Percentiles rank a stretch among this genome's conserved stretches.
These are phyloP conservation scores for Parotocinclus haroldoi DNA, from an alignment of 2,797 vertebrate genomes.

Conservation along the genomic window DNA sequence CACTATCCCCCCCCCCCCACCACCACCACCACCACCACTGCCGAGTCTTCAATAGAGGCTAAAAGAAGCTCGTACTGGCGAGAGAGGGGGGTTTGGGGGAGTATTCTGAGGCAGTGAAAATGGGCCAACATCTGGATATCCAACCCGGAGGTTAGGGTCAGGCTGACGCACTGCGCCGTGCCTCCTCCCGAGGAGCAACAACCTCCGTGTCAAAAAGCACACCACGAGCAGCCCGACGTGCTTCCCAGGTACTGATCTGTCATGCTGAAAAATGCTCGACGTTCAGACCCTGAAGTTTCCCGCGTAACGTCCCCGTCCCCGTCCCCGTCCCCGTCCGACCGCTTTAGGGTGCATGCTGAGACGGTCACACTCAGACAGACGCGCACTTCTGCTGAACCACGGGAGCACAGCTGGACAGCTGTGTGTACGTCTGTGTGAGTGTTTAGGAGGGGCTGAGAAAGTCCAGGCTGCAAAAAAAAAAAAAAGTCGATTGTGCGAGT, in stretches of 20 bases:
- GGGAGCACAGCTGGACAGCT: slow-evolving; percentile 43
- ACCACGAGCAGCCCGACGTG: slow-evolving; percentile 26
- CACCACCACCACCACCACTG: slow-evolving; percentile 19
- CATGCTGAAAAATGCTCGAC: slow-evolving; percentile 42
- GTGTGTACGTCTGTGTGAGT: slow-evolving; percentile 19
- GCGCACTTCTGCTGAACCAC: slow-evolving; percentile 34
- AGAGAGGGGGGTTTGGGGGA: neutral
- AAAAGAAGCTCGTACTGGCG: slow-evolving; percentile 9
- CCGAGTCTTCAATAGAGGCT: slow-evolving; percentile 42
- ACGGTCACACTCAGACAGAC: slow-evolving; percentile 16
- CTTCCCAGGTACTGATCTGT: slow-evolving; percentile 34
- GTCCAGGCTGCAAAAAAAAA: slow-evolving; percentile 41
- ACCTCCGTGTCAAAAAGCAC: slow-evolving; percentile 24
- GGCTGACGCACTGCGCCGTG: slow-evolving; percentile 26
- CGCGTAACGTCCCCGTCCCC: slow-evolving; percentile 33
- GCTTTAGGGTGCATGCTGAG: slow-evolving; percentile 47
- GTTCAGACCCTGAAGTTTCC: slow-evolving; percentile 46
- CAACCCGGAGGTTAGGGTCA: slow-evolving; percentile 48
- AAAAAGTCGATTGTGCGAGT: slow-evolving; percentile 12
- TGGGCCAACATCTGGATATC: slow-evolving; percentile 53
- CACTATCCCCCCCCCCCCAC: slow-evolving; percentile 15
- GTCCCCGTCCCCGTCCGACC: slow-evolving; percentile 26
- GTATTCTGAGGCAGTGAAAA: slow-evolving; percentile 41
- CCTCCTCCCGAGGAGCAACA: slow-evolving; percentile 32
- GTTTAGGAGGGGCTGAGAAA: slow-evolving; percentile 23